Conservation (phyloP, 1,140 invertebrate species). For the Drusus annulatus region DNA sequence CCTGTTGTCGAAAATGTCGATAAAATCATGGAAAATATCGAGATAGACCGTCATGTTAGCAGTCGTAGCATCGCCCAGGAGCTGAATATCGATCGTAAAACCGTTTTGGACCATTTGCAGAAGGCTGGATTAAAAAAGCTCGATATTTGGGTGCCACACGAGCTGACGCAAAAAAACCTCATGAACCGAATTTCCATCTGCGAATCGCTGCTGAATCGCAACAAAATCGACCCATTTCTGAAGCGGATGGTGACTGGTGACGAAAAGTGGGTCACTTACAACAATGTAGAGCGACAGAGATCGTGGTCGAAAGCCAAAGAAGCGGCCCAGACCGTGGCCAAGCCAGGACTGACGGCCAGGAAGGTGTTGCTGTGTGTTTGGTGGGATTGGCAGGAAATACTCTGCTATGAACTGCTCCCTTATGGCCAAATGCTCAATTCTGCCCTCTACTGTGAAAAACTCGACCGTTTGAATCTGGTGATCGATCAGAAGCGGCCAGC, state of each 20-base stretch:
- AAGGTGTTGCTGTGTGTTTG: conserved; percentile 15
- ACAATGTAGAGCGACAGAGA: no score
- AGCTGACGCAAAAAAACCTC: conserved; percentile 24
- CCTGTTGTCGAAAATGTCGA: conserved; percentile 20
- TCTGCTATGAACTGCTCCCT: conserved; percentile 14
- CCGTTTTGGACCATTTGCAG: neutral
- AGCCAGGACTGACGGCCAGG: no score
- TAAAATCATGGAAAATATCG: conserved; percentile 24
- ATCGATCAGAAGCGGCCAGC: conserved; percentile 20
- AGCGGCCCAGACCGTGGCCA: no score
- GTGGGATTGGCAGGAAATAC: conserved; percentile 25
- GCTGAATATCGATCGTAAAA: no score
- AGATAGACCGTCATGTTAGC: conserved; percentile 4
- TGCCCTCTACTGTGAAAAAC: neutral
- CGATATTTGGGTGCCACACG: conserved; percentile 24
- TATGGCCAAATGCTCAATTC: neutral
- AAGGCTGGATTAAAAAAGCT: conserved; percentile 16
- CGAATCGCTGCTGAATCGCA: conserved; percentile 19
- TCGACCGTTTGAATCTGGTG: neutral
- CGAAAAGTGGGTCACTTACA: no score
- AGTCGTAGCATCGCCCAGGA: no score
- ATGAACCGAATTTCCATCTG: conserved; percentile 15
- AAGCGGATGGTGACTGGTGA: neutral
- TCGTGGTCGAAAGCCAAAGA: no score
- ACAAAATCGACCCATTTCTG: conserved; percentile 20